A percentile compares a stretch with the other conserved stretches of the same genome.
Conservation (phyloP, 53 echinoderm and acorn worm genomes). For the Astropecten irregularis region DNA sequence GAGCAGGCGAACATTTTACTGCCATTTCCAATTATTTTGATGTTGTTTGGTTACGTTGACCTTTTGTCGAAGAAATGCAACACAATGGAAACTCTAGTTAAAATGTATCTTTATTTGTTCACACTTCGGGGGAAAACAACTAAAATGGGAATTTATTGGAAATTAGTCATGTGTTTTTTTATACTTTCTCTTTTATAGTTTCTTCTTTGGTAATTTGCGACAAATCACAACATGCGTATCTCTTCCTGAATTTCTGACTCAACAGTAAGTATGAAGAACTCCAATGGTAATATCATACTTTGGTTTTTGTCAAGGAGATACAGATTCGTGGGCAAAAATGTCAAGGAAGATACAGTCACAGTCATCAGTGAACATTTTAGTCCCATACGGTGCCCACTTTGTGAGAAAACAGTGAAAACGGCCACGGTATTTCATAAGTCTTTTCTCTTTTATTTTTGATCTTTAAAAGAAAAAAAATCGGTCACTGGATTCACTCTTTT, state of each 20-base stretch:
- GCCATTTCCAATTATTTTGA: not conserved
- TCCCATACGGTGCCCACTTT: too few relatives aligned
- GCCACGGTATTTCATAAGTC: too few relatives aligned
- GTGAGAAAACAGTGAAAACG: too few relatives aligned
- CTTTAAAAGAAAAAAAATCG: not conserved
- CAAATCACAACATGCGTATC: not conserved
- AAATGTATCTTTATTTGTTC: not conserved
- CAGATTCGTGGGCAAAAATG: too few relatives aligned
- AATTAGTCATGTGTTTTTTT: not conserved
- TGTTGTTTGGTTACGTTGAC: not conserved
- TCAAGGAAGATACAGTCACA: too few relatives aligned
- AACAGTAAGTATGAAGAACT: not conserved
- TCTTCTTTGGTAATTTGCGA: slow-evolving; percentile 16
- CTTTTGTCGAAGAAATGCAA: not conserved
- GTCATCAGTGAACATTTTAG: too few relatives aligned
- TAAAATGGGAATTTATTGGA: not conserved
- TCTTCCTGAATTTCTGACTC: slow-evolving; percentile 10
- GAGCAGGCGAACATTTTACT: too few relatives aligned
- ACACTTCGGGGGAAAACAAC: too few relatives aligned
- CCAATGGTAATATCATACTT: not conserved
- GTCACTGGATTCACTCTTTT: too few relatives aligned
- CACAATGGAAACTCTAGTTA: not conserved
- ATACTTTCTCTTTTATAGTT: not conserved
- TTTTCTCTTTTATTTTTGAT: too few relatives aligned
- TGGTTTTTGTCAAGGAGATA: not conserved